Evolutionary conservation across 1,140 invertebrate species (phyloP), one percentile per base, ranked within the genome.

Genomic region (Drosophila nigrodunni): DNA sequence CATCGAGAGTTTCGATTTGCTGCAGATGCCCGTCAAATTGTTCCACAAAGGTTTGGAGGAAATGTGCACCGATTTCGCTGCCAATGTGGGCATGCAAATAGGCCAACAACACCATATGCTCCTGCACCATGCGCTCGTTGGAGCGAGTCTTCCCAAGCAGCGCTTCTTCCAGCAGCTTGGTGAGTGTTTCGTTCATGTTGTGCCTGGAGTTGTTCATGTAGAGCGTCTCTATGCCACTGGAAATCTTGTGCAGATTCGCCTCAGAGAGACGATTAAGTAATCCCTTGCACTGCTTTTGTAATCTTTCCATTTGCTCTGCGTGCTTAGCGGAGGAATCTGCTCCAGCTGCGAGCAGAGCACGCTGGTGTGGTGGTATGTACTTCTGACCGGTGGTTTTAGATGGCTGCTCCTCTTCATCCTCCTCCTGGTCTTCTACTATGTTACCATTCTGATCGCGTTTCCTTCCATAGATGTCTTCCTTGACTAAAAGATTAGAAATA

Each of bases 381-480:
- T 95, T 95, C 9, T 91, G 81, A 1, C 80, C 83, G 1, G 55
- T 47, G 7, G 39, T 62, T n/a, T 72, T 61, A 7, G 60, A 74
- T 0, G 11, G n/a, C 9, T 41, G 9, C 39, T 10, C 39, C 9
- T 41, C 2, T 21, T 21, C 18, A 21, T 21, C 39, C 3, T 3
- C 41, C 11, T 6, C 41, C 5, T 5, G 5, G 13, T 67, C 55
- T 41, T 82, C 76, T 30, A 97, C 92, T 79, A 98, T 92, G 89
- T 96, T 96, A 4, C 98, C 98, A 72, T 96, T 93, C 90, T 95
- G 95, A 91, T 97, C 96, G 82, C 96, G 94, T 75, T 96, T 94
- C 73, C 98, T 94, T 2, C 98, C 98, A 94, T 99, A 99, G 91
- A 99, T 99, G 93, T 99, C 98, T 94, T 99, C 97, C 94, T 96